Base-by-base conservation (phyloP, 2,888 invertebrate species). In the Micoletzkya japonica region DNA sequence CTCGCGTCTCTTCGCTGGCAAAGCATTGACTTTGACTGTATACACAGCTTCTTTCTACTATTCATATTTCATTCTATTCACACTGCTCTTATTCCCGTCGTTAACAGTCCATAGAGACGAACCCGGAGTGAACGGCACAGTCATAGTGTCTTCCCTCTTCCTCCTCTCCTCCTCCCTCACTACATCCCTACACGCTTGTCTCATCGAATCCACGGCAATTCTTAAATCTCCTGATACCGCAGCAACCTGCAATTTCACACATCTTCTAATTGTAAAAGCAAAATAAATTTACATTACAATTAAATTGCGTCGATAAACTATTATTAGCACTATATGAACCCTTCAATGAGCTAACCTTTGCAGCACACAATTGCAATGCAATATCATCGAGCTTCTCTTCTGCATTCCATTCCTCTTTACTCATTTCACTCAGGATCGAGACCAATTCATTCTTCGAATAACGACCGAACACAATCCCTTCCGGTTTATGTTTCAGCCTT, bases 391-490 rank as follows among this genome's bases (percentile, higher is more conserved):
- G 24, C 32, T n/a, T 50, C 30, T 50, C 50, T 20, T 34, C 37
- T 14, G 24, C 54, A 7, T 24, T 28, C 26, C 30, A 36, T 50
- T 34, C 44, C 28, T 66, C 64, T n/a, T 26, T 52, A 52, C 34
- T 52, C 28, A 37, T 66, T 17, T 14, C 6, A 2, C 14, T 52
- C 3, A 98, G 91, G 82, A 98, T 95, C 49, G 91, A 89, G 0
- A 91, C 89, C 71, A 98, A 93, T 87, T 97, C 93, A 74, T 92
- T 90, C 82, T 92, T 93, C 36, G 92, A 90, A 86, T 98, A 98
- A 0, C 97, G 93, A 4, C 92, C 89, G 86, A 97, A 98, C 86
- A 95, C 93, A 86, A 97, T 89, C 3, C 94, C 78, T 20, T 73
- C 83, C 71, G 61, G 89, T 2, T 68, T 44, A 17, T 36, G 37